phyloP scores from a whole-genome alignment of 1,140 invertebrate species.

The Penaeus vannamei region DNA sequence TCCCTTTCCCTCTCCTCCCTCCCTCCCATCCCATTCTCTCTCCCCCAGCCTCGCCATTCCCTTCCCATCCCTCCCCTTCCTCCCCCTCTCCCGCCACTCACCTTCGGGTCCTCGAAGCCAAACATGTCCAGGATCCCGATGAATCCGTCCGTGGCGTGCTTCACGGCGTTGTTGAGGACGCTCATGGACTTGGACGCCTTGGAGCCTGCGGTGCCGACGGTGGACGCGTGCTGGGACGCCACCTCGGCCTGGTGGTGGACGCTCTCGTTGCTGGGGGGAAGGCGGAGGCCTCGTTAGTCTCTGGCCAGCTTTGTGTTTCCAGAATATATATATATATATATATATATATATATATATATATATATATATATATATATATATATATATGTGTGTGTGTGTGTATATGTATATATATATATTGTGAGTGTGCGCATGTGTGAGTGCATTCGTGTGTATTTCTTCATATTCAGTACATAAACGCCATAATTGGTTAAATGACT shows the following conservation, averaged over 20 bases:
- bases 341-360: slow-evolving; percentile 3
- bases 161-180: slow-evolving; percentile 90
- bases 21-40: no score
- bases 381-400: not conserved
- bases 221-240: slow-evolving; percentile 89
- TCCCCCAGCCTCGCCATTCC: no score
- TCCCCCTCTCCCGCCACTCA: slow-evolving; percentile 65
- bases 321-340: slow-evolving; percentile 9
- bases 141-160: slow-evolving; percentile 94
- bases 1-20: no score
- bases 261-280: slow-evolving; percentile 62
- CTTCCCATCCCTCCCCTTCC: not conserved
- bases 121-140: slow-evolving; percentile 97
- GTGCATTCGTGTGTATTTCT: no score
- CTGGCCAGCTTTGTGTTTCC: no score
- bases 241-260: slow-evolving; percentile 71
- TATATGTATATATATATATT: not conserved
- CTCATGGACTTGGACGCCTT: slow-evolving; percentile 87
- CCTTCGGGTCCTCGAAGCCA: slow-evolving; percentile 92
- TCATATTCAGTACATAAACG: no score
- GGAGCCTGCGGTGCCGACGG: slow-evolving; percentile 86
- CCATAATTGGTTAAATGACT: no score
- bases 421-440: no score
- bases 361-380: not conserved
- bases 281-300: not conserved